Evolutionary conservation across 2,113 vertebrate species (phyloP).

Genomic region (Dermatemys mawii): DNA sequence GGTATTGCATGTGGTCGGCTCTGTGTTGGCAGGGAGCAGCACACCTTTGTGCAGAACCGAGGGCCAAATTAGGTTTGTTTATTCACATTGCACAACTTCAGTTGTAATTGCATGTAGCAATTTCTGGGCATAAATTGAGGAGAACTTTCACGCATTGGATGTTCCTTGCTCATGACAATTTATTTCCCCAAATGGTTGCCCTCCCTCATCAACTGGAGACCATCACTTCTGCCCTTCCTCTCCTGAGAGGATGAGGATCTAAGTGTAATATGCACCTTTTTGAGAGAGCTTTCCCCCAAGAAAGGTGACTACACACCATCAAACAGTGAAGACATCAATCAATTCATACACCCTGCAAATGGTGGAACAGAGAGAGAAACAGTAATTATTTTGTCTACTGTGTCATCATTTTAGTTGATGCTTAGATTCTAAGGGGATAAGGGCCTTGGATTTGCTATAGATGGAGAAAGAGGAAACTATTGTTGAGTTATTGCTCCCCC

Average conservation of each 20-base stretch:
- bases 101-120: too few relatives aligned
- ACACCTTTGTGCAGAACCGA: too few relatives aligned
- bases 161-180: too few relatives aligned
- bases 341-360: neutral
- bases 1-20: too few relatives aligned
- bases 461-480: neutral
- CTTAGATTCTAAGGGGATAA: neutral
- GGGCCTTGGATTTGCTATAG: neutral
- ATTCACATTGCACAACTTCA: too few relatives aligned
- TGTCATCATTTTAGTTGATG: rapidly evolving
- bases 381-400: rapidly evolving
- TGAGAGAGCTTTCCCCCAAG: neutral
- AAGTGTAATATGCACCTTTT: neutral
- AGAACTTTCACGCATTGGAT: too few relatives aligned
- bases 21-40: too few relatives aligned
- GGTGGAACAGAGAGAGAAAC: rapidly evolving
- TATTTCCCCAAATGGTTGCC: too few relatives aligned
- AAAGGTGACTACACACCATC: neutral
- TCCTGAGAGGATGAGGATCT: neutral
- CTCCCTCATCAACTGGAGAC: too few relatives aligned
- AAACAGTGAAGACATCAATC: neutral
- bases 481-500: neutral
- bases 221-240: too few relatives aligned
- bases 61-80: too few relatives aligned
- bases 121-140: too few relatives aligned